Evolutionary conservation across 2,888 invertebrate species (phyloP), one percentile per base, ranked within the genome.

Genomic region (Spisula solida): DNA sequence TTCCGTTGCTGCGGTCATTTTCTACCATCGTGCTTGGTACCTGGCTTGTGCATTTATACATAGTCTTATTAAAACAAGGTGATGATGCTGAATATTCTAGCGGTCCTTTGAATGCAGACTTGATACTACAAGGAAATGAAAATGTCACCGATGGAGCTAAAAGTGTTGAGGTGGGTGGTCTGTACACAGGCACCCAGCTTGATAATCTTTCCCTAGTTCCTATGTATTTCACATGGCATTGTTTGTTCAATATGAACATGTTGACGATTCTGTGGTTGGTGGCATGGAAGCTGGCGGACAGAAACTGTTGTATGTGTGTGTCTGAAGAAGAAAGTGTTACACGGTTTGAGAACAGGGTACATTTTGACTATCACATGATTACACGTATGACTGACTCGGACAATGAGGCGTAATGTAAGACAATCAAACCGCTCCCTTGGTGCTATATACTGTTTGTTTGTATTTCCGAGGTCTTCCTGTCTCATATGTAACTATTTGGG

Each of bases 361-460:
- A 86, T 85, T 88, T 88, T 86, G 88, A 88, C 82, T 88, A 88
- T 41, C 88, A 88, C n/a, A 81, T 88, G 55, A 85, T 88, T 18
- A 84, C 84, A 55, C 84, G 78, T 20, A 84, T 84, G 84, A 84
- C 84, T 18, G 84, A 84, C 48, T 84, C 84, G 6, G 84, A 84
- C n/a, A 31, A 34, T 78, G 84, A 84, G 41, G 31, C 70, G 16
- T 75, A 14, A 75, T 8, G 2, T 41, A 41, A 5, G 41, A 41
- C 41, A 56, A 56, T 41, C 41, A 41, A 41, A 41, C 41, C 8
- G 41, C 41, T 41, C 41, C 41, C 41, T 41, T 5, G 8, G 8
- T 41, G 41, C 41, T 41, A 8, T 41, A 41, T 8, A 41, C 41
- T 41, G 41, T 41, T 41, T 41, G 41, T 41, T 41, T 41, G 41